phyloP scores from a whole-genome alignment of 2,888 invertebrate species.

The Spodoptera picta region DNA sequence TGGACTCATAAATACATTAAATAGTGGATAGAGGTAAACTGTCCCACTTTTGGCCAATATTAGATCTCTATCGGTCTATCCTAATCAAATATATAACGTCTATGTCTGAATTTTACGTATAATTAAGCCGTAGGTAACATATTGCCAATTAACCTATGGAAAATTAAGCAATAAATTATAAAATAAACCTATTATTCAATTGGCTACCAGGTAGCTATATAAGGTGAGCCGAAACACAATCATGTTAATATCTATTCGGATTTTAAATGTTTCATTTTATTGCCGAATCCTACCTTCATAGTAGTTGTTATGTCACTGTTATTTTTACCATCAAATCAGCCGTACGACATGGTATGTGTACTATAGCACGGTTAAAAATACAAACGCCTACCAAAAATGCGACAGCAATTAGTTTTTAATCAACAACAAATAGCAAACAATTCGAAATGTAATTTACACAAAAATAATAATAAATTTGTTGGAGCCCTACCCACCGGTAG shows the following conservation, averaged over 20 bases:
- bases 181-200: too few relatives aligned
- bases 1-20: constrained; percentile 31
- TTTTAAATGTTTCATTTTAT: too few relatives aligned
- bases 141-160: background rate
- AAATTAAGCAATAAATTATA: background rate
- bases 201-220: too few relatives aligned
- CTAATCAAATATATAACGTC: constrained; percentile 6
- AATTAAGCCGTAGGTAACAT: background rate
- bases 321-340: background rate
- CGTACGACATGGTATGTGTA: too few relatives aligned
- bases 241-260: too few relatives aligned
- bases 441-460: background rate
- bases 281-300: too few relatives aligned
- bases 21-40: constrained; percentile 26
- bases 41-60: constrained; percentile 7
- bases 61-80: constrained; percentile 7
- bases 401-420: constrained; percentile 6
- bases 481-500: too few relatives aligned
- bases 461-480: too few relatives aligned
- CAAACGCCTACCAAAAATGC: constrained; percentile 23
- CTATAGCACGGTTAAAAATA: background rate
- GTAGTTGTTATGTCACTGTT: too few relatives aligned
- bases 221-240: too few relatives aligned
- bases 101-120: background rate
- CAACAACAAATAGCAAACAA: background rate